Conservation (phyloP, 1,140 invertebrate genomes). For the Venturia canescens region DNA sequence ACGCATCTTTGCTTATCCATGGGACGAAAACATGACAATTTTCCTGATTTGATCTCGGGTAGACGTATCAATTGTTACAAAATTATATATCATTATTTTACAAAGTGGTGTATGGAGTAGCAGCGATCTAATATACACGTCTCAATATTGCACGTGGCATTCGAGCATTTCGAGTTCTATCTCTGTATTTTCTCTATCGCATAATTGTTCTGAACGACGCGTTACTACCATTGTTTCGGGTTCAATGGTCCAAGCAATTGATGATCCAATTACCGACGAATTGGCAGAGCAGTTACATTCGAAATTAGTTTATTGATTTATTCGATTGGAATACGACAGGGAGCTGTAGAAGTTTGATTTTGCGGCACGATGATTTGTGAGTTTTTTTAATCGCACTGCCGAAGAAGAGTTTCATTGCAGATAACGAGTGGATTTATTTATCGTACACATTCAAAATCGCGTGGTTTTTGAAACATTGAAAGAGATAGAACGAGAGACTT, state of each 20-base stretch:
- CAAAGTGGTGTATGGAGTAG: not conserved
- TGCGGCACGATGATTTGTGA: too few relatives aligned
- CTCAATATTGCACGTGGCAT: not conserved
- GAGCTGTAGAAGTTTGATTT: not conserved
- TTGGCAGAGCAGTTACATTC: not conserved
- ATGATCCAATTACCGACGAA: not conserved
- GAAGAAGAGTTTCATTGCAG: not conserved
- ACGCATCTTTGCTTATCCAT: not conserved
- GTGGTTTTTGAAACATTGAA: not conserved
- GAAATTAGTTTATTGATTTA: not conserved
- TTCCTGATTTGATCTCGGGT: not conserved
- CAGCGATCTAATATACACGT: not conserved
- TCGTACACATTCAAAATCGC: not conserved
- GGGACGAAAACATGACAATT: not conserved
- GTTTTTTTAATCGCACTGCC: not conserved
- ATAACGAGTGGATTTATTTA: not conserved
- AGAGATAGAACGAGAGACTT: not conserved
- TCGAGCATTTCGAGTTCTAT: not conserved
- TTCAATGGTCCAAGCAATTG: not conserved
- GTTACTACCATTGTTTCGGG: not conserved
- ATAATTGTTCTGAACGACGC: not conserved
- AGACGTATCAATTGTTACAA: not conserved
- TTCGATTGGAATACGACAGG: not conserved
- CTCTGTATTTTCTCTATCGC: not conserved
- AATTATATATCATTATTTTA: not conserved